Percentiles rank a stretch among this genome's conserved stretches.
These are phyloP conservation scores for Ictalurus furcatus DNA, from an alignment of 2,113 vertebrate species.

Conservation along the genomic window DNA sequence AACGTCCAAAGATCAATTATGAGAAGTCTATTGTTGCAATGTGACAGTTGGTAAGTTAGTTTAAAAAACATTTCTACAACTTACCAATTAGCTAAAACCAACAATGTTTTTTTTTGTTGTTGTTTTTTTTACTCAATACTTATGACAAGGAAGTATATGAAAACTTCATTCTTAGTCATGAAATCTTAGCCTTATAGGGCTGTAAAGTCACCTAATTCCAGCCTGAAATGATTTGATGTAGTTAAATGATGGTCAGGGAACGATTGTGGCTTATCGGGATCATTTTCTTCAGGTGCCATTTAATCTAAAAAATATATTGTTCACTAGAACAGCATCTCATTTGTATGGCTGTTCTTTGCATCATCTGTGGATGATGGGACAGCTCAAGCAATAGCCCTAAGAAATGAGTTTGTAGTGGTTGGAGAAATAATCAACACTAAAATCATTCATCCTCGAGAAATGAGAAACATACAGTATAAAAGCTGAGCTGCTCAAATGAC, in stretches of 20 bases:
- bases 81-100: background rate
- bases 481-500: constrained; percentile 18
- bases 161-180: background rate
- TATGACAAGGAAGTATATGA: background rate
- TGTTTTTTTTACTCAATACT: background rate
- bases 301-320: background rate
- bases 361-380: background rate
- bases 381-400: background rate
- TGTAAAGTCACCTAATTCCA: background rate
- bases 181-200: background rate
- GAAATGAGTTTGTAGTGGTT: background rate
- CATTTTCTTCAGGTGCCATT: background rate
- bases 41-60: background rate
- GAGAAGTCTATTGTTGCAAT: background rate
- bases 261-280: background rate
- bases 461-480: constrained; percentile 4
- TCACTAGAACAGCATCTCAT: background rate
- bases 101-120: background rate
- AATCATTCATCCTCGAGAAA: background rate
- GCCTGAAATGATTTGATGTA: background rate
- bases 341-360: constrained; percentile 1
- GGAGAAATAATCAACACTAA: background rate
- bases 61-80: background rate
- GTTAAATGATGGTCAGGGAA: constrained; percentile 5
- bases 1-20: background rate